Conservation (phyloP, 2,797 vertebrate species). For the Eurystomus glaucurus region DNA sequence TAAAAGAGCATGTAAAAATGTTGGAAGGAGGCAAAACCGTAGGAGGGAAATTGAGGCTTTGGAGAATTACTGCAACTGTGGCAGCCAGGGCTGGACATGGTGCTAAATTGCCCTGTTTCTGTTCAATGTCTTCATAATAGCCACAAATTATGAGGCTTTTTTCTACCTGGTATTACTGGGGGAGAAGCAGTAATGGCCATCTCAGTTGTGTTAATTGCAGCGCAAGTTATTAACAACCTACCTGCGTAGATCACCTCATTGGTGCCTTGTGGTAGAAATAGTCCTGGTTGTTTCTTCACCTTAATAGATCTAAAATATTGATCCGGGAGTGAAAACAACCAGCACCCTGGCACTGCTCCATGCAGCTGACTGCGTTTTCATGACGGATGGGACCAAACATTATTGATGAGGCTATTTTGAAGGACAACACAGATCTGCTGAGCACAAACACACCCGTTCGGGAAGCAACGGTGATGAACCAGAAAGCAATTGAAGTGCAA, state of each 20-base stretch:
- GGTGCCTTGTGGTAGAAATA: neutral
- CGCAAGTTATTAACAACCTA: neutral
- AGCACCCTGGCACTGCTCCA: neutral
- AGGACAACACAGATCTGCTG: neutral
- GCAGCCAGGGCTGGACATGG: neutral
- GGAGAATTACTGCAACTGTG: neutral
- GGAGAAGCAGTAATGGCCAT: neutral
- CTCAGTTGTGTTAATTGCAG: neutral
- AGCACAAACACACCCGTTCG: neutral
- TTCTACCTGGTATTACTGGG: neutral
- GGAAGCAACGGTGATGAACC: neutral
- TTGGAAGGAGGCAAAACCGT: neutral
- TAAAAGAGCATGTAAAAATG: neutral
- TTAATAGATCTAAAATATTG: neutral
- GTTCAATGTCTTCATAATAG: neutral
- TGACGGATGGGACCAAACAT: neutral
- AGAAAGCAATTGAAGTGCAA: neutral
- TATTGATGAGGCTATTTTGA: neutral
- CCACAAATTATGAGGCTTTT: neutral
- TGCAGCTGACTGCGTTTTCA: fast-evolving
- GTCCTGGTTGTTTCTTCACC: neutral
- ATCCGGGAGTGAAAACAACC: neutral
- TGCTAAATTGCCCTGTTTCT: neutral
- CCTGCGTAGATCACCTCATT: neutral
- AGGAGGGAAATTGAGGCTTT: neutral